Evolutionary conservation across 2,113 vertebrate species (phyloP).

Genomic region (Petrocephalus zakoni): DNA sequence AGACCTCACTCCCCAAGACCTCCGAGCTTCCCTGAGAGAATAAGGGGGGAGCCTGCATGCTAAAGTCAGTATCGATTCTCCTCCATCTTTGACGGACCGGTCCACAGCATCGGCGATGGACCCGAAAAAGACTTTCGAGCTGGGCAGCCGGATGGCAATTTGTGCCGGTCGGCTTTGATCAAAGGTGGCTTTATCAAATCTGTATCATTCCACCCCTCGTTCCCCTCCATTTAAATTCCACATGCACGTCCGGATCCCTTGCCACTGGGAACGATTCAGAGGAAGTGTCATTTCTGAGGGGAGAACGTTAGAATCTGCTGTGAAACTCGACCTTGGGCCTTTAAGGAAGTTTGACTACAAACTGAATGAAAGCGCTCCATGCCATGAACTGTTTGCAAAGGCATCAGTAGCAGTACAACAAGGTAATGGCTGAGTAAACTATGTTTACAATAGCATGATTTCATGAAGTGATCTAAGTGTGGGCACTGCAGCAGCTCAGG

Average conservation of each 20-base stretch:
- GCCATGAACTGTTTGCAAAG: background rate
- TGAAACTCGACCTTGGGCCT: slow-evolving; percentile 33
- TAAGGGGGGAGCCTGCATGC: background rate
- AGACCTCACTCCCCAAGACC: background rate
- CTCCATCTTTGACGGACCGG: background rate
- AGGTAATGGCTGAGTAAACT: background rate
- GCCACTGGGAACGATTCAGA: slow-evolving; percentile 27
- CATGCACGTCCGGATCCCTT: slow-evolving; percentile 23
- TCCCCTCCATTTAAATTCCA: slow-evolving; percentile 7
- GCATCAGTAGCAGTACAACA: background rate
- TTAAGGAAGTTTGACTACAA: slow-evolving; percentile 32
- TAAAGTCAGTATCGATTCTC: background rate
- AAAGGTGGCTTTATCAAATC: slow-evolving; percentile 4
- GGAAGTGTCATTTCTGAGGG: slow-evolving; percentile 26
- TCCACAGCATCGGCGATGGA: background rate
- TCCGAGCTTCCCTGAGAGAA: background rate
- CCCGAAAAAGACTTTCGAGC: background rate
- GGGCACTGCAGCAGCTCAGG: background rate
- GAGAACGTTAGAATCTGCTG: slow-evolving; percentile 31
- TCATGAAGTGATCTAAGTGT: background rate
- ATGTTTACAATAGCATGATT: background rate
- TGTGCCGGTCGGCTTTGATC: background rate
- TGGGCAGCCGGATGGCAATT: background rate
- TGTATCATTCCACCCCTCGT: background rate
- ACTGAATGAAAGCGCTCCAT: slow-evolving; percentile 8